Conservation (phyloP, 2,888 invertebrate species). For the Caenorhabditis drosophilae region DNA sequence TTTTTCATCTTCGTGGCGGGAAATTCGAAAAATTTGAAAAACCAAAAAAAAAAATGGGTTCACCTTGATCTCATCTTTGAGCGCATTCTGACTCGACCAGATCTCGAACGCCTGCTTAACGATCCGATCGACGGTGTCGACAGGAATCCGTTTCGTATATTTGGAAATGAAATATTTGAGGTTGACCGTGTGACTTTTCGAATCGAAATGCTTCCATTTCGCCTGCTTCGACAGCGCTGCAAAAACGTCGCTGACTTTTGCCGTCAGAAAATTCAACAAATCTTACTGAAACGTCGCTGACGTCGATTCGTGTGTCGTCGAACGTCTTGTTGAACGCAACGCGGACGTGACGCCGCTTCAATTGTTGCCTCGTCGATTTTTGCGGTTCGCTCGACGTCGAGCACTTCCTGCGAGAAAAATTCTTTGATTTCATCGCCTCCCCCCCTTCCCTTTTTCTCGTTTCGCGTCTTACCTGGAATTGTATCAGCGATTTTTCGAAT, state of each 20-base stretch:
- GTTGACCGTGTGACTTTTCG: conserved; percentile 43
- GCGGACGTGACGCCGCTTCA: conserved; percentile 48
- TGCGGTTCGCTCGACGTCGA: conserved; percentile 61
- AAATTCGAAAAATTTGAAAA: neutral
- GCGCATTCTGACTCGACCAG: conserved; percentile 74
- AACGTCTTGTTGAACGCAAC: conserved; percentile 63
- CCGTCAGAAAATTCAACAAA: neutral
- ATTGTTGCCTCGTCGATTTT: conserved; percentile 57
- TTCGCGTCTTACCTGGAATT: conserved; percentile 45
- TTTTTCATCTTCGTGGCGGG: neutral
- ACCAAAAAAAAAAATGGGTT: neutral
- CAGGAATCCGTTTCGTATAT: conserved; percentile 65
- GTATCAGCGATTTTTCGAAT: conserved; percentile 51
- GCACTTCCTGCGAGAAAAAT: conserved; percentile 47
- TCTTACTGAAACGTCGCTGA: neutral
- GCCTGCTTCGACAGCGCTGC: conserved; percentile 38
- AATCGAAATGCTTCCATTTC: conserved; percentile 43
- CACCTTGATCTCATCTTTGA: conserved; percentile 36
- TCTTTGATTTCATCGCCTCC: too few species aligned
- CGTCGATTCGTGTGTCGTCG: neutral
- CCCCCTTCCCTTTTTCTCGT: too few species aligned
- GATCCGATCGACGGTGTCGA: conserved; percentile 41
- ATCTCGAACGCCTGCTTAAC: conserved; percentile 75
- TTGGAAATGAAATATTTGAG: conserved; percentile 65
- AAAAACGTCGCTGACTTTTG: conserved; percentile 2